Base-by-base conservation (phyloP, 2,113 vertebrate genomes). In the Coreoperca whiteheadi region DNA sequence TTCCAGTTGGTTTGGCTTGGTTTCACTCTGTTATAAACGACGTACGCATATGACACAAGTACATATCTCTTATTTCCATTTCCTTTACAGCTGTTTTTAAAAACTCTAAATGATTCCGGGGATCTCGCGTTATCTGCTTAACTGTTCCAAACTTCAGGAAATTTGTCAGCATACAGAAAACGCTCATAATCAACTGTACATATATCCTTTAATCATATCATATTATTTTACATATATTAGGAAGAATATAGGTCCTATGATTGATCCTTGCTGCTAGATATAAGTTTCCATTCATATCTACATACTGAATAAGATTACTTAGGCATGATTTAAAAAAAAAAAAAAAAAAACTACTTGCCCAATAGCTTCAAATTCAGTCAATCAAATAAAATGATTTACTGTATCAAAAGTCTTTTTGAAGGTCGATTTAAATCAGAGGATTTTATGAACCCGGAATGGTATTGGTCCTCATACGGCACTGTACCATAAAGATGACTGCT, bases 81-180 rank as follows among this genome's bases (percentile, higher is more conserved):
- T 56, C 11, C 30, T 37, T 39, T 34, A 34, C 32, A 34, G 6
- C 32, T 57, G 14, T 48, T 50, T 65, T 32, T 23, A 34, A 51
- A n/a, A 39, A 34, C 30, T 15, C 7, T 34, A 16, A 12, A 16
- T 16, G 30, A 34, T 37, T 68, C 43, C 6, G 4, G n/a, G 14
- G 39, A 11, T 39, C 37, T 65, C 25, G 11, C 1, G 16, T 23
- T 46, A 72, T 28, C 37, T 28, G 2, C n/a, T 21, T 5, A 6
- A 43, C n/a, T 57, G n/a, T 30, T 54, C 10, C 32, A 71, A 8
- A 71, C 4, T 39, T 71, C 20, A 11, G 51, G 51, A 70, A 8
- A 43, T 43, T 72, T 4, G 0, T 72, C 68, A 64, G 59, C 60
- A 37, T 32, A 46, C 25, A 67, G 63, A 57, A 56, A 66, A 71